Percentiles rank a stretch among this genome's conserved stretches.
phyloP scores from a whole-genome alignment of 2,113 vertebrate genomes.

The Brienomyrus longianalis region DNA sequence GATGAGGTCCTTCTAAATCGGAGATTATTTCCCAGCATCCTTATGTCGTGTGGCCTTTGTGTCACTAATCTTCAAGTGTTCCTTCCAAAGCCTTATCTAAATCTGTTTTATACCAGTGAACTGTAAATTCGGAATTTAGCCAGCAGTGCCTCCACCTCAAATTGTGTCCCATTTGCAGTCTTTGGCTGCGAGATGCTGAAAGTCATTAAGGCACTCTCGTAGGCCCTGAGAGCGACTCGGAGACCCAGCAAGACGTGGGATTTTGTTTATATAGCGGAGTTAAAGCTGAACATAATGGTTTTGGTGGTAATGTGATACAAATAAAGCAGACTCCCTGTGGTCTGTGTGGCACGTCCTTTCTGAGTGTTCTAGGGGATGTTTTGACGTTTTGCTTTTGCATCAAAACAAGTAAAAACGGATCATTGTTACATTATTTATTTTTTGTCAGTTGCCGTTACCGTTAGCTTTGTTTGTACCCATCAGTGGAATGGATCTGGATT shows the following conservation, averaged over 20 bases:
- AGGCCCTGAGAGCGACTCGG: neutral
- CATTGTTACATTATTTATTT: slow-evolving; percentile 9
- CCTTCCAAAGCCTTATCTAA: neutral
- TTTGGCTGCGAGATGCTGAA: neutral
- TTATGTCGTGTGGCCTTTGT: neutral
- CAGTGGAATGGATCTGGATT: neutral
- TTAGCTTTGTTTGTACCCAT: neutral
- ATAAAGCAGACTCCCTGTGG: slow-evolving; percentile 3
- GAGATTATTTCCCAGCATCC: neutral
- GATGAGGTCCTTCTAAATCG: neutral
- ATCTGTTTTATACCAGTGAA: neutral
- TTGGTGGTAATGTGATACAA: slow-evolving; percentile 3
- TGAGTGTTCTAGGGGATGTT: neutral
- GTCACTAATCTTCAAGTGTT: neutral
- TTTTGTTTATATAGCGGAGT: neutral
- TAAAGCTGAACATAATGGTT: slow-evolving; percentile 3
- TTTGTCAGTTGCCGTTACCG: neutral
- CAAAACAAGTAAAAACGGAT: slow-evolving; percentile 1
- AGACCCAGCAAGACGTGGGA: neutral
- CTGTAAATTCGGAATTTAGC: neutral
- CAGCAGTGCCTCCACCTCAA: neutral
- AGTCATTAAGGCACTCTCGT: neutral
- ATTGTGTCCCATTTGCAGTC: neutral
- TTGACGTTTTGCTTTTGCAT: neutral
- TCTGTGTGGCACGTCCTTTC: neutral